Conservation (phyloP, 2,113 vertebrate species). For the Jaculus jaculus region DNA sequence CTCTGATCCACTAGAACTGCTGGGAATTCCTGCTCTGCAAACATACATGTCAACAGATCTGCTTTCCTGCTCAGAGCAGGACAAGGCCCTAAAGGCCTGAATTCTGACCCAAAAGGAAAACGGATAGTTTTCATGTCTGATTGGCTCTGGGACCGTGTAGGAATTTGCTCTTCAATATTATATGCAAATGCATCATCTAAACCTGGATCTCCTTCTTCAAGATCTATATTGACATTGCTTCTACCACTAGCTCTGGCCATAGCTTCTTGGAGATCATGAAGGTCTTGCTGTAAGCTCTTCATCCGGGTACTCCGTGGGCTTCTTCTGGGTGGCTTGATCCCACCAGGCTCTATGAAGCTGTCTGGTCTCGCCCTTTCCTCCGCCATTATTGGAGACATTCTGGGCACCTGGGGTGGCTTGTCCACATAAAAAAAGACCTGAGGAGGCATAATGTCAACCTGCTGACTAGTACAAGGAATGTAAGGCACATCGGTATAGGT, state of each 20-base stretch:
- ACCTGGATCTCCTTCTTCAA: conserved; percentile 76
- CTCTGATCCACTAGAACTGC: conserved; percentile 78
- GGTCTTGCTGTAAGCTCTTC: conserved; percentile 56
- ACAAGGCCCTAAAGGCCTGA: conserved; percentile 92
- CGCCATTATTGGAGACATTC: conserved; percentile 20
- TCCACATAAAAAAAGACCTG: conserved; percentile 87
- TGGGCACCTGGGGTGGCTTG: conserved; percentile 77
- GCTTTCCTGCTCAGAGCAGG: conserved; percentile 87
- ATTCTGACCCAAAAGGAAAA: conserved; percentile 90
- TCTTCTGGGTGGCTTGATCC: conserved; percentile 73
- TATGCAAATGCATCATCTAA: conserved; percentile 85
- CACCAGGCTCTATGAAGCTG: neutral
- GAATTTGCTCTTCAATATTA: conserved; percentile 87
- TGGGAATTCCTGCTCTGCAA: conserved; percentile 81
- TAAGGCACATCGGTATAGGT: conserved; percentile 88
- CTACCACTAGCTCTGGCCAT: conserved; percentile 48
- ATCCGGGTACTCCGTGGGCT: conserved; percentile 39
- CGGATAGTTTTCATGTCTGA: conserved; percentile 90
- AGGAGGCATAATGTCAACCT: conserved; percentile 75
- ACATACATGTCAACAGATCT: conserved; percentile 74
- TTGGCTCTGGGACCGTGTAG: conserved; percentile 91
- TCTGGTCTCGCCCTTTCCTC: conserved; percentile 78
- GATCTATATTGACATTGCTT: conserved; percentile 68
- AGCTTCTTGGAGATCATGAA: conserved; percentile 67
- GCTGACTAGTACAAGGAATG: conserved; percentile 74